Conservation (phyloP, 1,140 invertebrate species). For the Halesus radiatus region DNA sequence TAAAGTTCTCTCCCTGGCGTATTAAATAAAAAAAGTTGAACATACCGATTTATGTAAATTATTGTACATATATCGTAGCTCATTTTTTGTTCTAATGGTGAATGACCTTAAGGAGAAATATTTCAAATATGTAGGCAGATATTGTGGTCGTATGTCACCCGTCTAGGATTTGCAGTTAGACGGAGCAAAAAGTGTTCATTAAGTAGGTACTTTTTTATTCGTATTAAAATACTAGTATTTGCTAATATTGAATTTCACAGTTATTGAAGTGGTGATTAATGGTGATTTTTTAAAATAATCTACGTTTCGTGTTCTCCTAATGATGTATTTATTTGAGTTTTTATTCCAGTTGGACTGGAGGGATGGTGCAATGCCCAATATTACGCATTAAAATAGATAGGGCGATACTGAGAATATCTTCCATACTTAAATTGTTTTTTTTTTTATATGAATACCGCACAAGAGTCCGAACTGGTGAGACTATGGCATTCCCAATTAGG, state of each 20-base stretch:
- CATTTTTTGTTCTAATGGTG: slow-evolving; percentile 18
- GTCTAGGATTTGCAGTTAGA: slow-evolving; percentile 15
- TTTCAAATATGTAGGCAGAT: not conserved
- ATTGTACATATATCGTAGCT: not conserved
- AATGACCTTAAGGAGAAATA: slow-evolving; percentile 30
- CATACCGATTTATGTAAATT: not conserved
- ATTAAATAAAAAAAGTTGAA: slow-evolving; percentile 1
- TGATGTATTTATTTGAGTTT: too few relatives aligned
- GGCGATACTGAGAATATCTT: too few relatives aligned
- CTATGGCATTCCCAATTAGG: too few relatives aligned
- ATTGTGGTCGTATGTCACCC: slow-evolving; percentile 2
- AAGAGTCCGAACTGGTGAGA: too few relatives aligned
- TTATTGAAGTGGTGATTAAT: not conserved
- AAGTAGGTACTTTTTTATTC: not conserved
- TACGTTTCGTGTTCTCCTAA: too few relatives aligned
- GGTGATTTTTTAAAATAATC: too few relatives aligned
- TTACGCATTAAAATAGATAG: too few relatives aligned
- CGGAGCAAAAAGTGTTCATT: slow-evolving; percentile 21
- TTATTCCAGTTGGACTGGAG: too few relatives aligned
- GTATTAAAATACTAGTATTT: not conserved
- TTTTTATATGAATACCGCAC: too few relatives aligned
- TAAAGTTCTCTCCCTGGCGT: not conserved
- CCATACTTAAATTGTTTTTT: too few relatives aligned
- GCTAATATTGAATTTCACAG: not conserved
- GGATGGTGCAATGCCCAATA: too few relatives aligned